phyloP scores from a whole-genome alignment of 2,888 invertebrate species.

The Synergus japonicus region DNA sequence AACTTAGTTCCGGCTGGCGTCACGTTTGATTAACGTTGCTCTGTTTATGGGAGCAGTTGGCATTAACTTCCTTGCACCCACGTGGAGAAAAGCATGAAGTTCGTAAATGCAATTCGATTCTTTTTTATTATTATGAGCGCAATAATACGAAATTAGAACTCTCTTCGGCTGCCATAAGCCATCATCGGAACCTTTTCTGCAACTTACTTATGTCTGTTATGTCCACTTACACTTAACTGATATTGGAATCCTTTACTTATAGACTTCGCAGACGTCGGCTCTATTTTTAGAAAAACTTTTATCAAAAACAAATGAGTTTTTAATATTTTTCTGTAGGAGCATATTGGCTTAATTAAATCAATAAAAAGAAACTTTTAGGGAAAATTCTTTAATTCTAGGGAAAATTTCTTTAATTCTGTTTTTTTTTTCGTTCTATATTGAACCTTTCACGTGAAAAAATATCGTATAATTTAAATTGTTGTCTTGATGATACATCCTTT shows the following conservation, averaged over 20 bases:
- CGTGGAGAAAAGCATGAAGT: not conserved
- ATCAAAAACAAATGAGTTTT: not conserved
- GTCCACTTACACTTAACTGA: not conserved
- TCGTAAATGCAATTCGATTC: not conserved
- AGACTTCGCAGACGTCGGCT: not conserved
- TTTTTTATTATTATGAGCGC: not conserved
- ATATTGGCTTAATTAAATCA: too few relatives aligned
- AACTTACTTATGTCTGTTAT: not conserved
- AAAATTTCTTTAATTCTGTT: too few relatives aligned
- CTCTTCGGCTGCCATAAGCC: not conserved
- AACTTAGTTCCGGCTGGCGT: not conserved
- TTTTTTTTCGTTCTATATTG: too few relatives aligned
- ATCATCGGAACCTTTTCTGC: not conserved
- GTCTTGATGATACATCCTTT: too few relatives aligned
- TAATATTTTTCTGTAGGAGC: not conserved
- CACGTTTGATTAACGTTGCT: not conserved
- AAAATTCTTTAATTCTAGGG: too few relatives aligned
- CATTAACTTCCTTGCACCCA: slow-evolving; percentile 2
- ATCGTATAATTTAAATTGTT: too few relatives aligned
- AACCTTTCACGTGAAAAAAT: too few relatives aligned
- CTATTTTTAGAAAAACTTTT: not conserved
- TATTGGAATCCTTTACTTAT: not conserved
- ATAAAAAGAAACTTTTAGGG: too few relatives aligned
- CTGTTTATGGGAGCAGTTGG: not conserved
- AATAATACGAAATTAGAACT: not conserved